Evolutionary conservation across 1,140 invertebrate species (phyloP).

Genomic region (Drosophila parabipectinata): DNA sequence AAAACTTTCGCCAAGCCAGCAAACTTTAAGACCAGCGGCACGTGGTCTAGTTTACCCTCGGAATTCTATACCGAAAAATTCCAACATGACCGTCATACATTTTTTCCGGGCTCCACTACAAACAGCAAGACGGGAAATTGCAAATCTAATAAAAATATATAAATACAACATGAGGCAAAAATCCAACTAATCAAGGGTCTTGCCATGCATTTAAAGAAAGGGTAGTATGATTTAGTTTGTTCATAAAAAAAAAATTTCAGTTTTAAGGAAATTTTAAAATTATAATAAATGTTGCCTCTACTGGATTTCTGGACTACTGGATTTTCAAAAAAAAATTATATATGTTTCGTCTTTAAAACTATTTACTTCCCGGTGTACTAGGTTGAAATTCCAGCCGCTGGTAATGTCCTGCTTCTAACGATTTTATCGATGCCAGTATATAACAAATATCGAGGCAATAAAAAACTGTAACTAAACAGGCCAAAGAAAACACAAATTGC

Average conservation of each 20-base stretch:
- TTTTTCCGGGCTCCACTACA: conserved; percentile 24
- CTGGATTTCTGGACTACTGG: no score
- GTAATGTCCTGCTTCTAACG: conserved; percentile 30
- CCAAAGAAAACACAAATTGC: conserved; percentile 74
- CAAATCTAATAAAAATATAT: conserved; percentile 65
- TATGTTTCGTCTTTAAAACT: neutral
- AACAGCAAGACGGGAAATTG: conserved; percentile 57
- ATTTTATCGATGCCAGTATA: conserved; percentile 36
- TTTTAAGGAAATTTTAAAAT: no score
- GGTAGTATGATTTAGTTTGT: neutral
- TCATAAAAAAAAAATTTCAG: no score
- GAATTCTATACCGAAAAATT: conserved; percentile 13
- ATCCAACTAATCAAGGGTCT: conserved; percentile 34
- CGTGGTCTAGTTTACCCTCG: conserved; percentile 38
- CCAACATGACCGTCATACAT: conserved; percentile 10
- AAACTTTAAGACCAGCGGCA: conserved; percentile 36
- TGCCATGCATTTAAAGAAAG: neutral
- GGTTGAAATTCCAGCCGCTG: conserved; percentile 12
- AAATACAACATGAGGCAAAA: conserved; percentile 39
- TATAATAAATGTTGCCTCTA: no score
- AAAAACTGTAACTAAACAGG: conserved; percentile 73
- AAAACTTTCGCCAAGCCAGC: conserved; percentile 53
- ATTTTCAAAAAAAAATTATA: no score
- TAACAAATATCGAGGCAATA: conserved; percentile 56
- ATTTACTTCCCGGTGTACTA: neutral